Evolutionary conservation across 2,113 vertebrate species (phyloP), one percentile per base, ranked within the genome.

Genomic region (Calidris pygmaea): DNA sequence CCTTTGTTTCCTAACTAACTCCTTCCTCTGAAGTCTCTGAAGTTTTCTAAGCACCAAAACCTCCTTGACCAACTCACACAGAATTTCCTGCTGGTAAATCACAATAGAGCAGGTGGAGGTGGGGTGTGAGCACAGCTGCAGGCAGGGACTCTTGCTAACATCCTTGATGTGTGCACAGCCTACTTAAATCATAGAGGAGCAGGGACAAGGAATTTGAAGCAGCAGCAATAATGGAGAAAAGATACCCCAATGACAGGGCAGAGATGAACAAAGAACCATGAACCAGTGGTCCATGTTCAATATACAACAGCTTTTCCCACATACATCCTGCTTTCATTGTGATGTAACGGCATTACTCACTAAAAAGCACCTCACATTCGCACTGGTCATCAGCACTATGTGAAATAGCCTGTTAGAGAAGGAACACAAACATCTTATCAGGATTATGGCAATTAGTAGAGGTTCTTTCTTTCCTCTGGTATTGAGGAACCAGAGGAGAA

Each of bases 201-300:
- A 63, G 23, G n/a, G 41, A n/a, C 3, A n/a, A 35, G 32, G 12
- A 68, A 53, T 68, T 56, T 34, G 39, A 72, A 89, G 30, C 56
- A 79, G 29, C 66, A 80, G 37, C 7, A 30, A 23, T 39, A 80
- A 58, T 74, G 18, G 43, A 37, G 70, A 68, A 87, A 84, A 45
- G 4, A 58, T 50, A 45, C 9, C 4, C 23, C 23, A 53, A 8
- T 17, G 23, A 26, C 18, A 82, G 23, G 4, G 39, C 35, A 74
- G 35, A 87, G 23, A 53, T 24, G 52, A 59, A 9, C 16, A 43
- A 74, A 9, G 45, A 37, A 27, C 1, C 7, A 26, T 1, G 1
- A 29, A 41, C 68, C 19, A 58, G 45, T 1, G 9, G 10, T 14
- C 27, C 0, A 0, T 15, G 6, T 71, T 47, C 18, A 45, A 9